Conservation (phyloP, 2,797 vertebrate genomes). For the Balearica regulorum region DNA sequence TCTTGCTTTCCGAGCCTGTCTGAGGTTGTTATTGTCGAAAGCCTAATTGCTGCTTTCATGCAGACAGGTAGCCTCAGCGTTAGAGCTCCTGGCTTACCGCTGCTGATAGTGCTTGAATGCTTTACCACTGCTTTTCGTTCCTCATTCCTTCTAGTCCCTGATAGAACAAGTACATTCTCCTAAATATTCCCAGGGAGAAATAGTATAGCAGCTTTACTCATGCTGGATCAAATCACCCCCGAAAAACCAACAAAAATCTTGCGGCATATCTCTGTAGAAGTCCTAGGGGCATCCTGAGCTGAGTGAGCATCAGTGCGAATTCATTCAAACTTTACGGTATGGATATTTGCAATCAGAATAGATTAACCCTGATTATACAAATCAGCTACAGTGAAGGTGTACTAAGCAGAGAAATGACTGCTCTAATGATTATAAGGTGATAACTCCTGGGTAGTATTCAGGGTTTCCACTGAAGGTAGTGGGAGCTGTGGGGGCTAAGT, state of each 20-base stretch:
- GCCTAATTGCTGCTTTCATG: neutral
- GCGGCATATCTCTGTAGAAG: rapidly evolving
- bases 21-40: neutral
- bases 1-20: neutral
- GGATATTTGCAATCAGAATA: conserved; percentile 42
- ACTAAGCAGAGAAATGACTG: conserved; percentile 47
- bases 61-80: neutral
- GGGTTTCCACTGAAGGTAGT: neutral
- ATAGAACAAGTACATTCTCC: neutral
- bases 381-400: conserved; percentile 39
- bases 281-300: neutral
- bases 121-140: neutral
- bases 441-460: neutral
- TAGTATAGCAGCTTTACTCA: neutral
- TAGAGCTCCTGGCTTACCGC: neutral
- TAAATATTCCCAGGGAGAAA: neutral
- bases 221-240: neutral
- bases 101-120: neutral
- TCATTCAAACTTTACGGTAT: neutral
- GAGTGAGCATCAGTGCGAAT: neutral
- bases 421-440: conserved; percentile 25
- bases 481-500: neutral
- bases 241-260: neutral
- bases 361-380: conserved; percentile 58
- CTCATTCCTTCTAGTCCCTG: neutral